Evolutionary conservation across 2,888 invertebrate species (phyloP), one percentile per base, ranked within the genome.

Genomic region (Nomada flava): DNA sequence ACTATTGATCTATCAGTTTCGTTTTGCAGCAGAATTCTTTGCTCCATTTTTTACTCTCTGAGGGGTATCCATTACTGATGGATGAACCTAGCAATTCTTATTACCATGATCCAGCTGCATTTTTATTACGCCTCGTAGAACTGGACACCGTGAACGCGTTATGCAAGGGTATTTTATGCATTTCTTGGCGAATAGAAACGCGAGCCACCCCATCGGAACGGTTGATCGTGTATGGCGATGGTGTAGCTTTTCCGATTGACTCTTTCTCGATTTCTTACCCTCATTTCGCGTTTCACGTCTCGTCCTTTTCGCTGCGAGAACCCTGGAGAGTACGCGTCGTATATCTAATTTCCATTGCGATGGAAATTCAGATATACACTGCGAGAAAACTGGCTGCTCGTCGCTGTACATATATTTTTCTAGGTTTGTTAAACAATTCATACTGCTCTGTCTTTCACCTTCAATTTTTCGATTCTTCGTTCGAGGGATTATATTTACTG

Each of bases 161-260:
- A n/a, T 26, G 55, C n/a, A 57, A 57, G 18, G 15, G 42, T 57
- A 57, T 57, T 57, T 44, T 10, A 69, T 26, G 57, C 20, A 20
- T 67, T 36, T 59, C 42, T 52, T 29, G 18, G 69, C 71, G 64
- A 84, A 60, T 26, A 26, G 70, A 70, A 67, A 74, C 57, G 63
- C 69, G 64, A 65, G 70, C 26, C 59, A 20, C 65, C 44, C 47
- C 60, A 20, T 76, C 59, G 52, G 42, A 62, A 23, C 42, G 57
- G 73, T 72, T 63, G 64, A 79, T 76, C 71, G 68, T 73, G 55
- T 26, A 50, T 53, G 29, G 50, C 65, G 64, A 10, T 50, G 72
- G 69, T 65, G 71, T 53, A 60, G n/a, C 71, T 52, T 76, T 71
- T 77, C 64, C 83, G 76, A 82, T 85, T 65, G 73, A 74, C 70